Evolutionary conservation across 2,113 vertebrate species (phyloP).

Genomic region (Aegotheles bennettii): DNA sequence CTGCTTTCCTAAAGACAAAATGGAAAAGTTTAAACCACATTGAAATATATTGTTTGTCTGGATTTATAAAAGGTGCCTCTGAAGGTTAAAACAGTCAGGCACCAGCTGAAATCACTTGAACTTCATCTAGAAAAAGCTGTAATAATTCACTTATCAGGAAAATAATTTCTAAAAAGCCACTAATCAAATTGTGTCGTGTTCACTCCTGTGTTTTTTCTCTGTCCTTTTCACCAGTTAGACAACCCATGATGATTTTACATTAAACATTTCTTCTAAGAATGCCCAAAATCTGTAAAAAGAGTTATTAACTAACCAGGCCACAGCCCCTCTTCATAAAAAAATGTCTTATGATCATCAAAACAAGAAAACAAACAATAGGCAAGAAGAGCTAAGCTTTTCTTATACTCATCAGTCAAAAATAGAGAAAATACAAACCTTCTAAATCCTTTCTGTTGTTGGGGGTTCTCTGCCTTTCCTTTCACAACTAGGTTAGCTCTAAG

Average conservation of each 20-base stretch:
- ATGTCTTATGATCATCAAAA: background rate
- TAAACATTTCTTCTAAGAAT: background rate
- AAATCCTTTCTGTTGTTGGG: background rate
- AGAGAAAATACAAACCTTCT: background rate
- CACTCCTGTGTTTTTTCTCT: too few species aligned
- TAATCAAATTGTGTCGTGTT: background rate
- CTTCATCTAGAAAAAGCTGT: background rate
- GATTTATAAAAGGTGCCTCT: background rate
- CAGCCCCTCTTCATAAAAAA: background rate
- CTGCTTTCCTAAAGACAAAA: background rate
- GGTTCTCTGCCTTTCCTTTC: background rate
- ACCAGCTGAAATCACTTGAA: background rate
- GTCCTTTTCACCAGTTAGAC: background rate
- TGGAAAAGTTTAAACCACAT: background rate
- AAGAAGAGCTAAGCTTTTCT: background rate
- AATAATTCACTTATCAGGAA: background rate
- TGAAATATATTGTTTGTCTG: background rate
- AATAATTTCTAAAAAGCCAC: background rate
- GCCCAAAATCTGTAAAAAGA: fast-evolving
- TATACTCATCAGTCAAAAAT: background rate
- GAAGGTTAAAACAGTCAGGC: background rate
- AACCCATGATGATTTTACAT: background rate
- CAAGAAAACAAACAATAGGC: background rate
- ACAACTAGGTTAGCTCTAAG: background rate
- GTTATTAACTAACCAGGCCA: background rate